Evolutionary conservation across 2,113 vertebrate genomes (phyloP).

Genomic region (Lepisosteus oculatus): DNA sequence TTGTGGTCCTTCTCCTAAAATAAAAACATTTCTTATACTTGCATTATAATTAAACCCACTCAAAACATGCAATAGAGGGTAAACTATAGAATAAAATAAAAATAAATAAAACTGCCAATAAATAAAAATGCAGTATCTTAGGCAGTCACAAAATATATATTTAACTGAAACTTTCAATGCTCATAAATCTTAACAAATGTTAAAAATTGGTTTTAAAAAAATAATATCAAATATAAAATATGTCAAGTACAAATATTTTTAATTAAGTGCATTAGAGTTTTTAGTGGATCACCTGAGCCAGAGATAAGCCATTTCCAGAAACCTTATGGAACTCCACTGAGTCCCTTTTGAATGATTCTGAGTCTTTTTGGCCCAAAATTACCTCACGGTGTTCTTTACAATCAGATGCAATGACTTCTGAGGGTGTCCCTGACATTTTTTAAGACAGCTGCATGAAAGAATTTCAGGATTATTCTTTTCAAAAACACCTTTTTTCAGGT

Average conservation of each 20-base stretch:
- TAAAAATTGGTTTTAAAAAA: not conserved
- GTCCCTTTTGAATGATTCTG: slow-evolving; percentile 16
- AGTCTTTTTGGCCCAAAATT: too few species aligned
- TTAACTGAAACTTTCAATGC: not conserved
- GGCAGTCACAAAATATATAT: not conserved
- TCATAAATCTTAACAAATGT: too few species aligned
- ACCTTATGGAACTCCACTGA: slow-evolving; percentile 40
- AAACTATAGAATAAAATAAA: too few species aligned
- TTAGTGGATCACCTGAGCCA: slow-evolving; percentile 36
- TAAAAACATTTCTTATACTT: slow-evolving; percentile 1
- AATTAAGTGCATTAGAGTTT: too few species aligned
- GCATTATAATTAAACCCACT: too few species aligned
- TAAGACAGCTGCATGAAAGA: not conserved
- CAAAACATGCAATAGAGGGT: too few species aligned
- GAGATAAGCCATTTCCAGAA: slow-evolving; percentile 16
- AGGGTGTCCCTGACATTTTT: not conserved
- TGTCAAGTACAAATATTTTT: too few species aligned
- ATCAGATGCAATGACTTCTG: not conserved
- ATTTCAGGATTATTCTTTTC: too few species aligned
- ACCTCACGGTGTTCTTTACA: too few species aligned
- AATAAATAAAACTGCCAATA: not conserved
- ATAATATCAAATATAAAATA: not conserved
- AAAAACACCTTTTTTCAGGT: too few species aligned
- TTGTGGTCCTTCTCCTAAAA: slow-evolving; percentile 9
- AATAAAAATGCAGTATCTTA: not conserved